phyloP scores from a whole-genome alignment of 1,140 invertebrate species.

The Delia radicum region DNA sequence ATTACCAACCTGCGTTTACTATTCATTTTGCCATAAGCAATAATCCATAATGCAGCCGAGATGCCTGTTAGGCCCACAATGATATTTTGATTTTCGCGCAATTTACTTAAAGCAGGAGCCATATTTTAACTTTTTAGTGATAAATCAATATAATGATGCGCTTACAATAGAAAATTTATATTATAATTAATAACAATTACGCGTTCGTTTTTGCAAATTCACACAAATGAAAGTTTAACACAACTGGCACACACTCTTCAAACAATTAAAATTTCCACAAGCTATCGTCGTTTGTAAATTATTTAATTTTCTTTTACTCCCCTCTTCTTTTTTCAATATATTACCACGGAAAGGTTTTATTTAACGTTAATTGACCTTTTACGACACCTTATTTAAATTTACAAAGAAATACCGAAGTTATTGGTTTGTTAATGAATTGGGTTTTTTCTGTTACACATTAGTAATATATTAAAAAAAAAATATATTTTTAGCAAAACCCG shows the following conservation, averaged over 20 bases:
- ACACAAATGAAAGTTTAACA: not conserved
- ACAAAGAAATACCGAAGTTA: not conserved
- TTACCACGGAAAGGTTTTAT: not conserved
- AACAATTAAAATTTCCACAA: not conserved
- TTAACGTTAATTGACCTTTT: not conserved
- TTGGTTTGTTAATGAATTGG: not conserved
- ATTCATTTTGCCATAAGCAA: slow-evolving; percentile 58
- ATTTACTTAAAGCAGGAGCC: slow-evolving; percentile 67
- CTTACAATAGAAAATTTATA: not conserved
- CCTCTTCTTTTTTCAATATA: not conserved
- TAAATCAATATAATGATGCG: not conserved
- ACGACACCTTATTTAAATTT: not conserved
- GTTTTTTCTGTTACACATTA: not conserved
- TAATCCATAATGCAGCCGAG: slow-evolving; percentile 60
- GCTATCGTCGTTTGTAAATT: not conserved
- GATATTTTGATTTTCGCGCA: slow-evolving; percentile 60
- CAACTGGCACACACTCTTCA: not conserved
- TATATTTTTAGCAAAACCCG: not conserved
- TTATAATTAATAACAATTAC: not conserved
- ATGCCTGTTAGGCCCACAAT: slow-evolving; percentile 60
- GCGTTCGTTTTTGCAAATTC: not conserved
- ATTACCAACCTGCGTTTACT: slow-evolving; percentile 50
- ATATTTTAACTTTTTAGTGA: slow-evolving; percentile 48
- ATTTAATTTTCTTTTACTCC: not conserved
- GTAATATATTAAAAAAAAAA: not conserved